Conservation (phyloP, 2,888 invertebrate genomes). For the Onchidella celtica region DNA sequence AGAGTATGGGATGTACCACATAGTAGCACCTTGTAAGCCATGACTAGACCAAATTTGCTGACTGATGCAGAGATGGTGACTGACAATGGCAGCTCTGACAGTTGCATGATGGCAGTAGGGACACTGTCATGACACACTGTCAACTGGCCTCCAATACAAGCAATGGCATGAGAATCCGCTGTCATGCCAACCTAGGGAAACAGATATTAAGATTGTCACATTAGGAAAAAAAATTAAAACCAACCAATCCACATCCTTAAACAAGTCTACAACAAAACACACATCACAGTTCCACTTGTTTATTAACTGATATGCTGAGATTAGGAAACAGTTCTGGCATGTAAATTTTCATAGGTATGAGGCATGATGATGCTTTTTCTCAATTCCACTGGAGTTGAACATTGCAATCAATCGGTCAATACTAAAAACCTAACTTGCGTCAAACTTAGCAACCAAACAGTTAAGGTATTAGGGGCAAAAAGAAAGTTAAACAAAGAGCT, state of each 20-base stretch:
- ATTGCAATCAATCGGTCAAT: too few relatives aligned
- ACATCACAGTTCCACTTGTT: too few relatives aligned
- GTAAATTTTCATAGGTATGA: too few relatives aligned
- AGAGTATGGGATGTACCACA: background rate
- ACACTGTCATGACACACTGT: conserved; percentile 67
- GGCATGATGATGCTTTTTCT: too few relatives aligned
- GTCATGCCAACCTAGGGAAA: conserved; percentile 69
- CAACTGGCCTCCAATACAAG: conserved; percentile 70
- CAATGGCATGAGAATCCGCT: conserved; percentile 68
- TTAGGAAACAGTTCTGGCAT: too few relatives aligned
- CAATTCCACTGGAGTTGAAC: too few relatives aligned
- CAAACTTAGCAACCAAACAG: too few relatives aligned
- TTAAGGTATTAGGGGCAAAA: too few relatives aligned
- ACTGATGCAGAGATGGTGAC: conserved; percentile 51
- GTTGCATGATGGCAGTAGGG: conserved; percentile 66
- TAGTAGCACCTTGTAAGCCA: conserved; percentile 27
- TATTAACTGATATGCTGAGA: too few relatives aligned
- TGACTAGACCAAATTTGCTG: conserved; percentile 6
- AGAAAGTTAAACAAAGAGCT: too few relatives aligned
- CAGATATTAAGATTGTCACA: background rate
- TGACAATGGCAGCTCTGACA: conserved; percentile 71
- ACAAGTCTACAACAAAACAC: background rate
- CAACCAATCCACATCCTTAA: background rate
- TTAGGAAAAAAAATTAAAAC: background rate
- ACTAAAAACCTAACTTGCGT: too few relatives aligned